phyloP scores from a whole-genome alignment of 2,797 vertebrate species.

The Allobates femoralis region DNA sequence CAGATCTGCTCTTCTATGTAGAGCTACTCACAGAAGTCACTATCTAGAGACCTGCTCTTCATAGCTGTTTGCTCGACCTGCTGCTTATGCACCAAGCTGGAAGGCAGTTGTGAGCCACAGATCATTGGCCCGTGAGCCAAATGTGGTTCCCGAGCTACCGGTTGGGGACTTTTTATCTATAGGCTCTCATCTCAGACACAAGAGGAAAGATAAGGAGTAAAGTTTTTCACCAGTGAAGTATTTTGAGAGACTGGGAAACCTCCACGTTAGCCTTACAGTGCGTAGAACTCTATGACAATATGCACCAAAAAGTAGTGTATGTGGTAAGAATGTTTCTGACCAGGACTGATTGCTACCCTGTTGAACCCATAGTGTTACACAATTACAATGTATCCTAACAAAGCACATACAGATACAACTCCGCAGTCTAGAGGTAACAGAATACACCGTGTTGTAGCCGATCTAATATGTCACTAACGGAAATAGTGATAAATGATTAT shows the following conservation, averaged over 20 bases:
- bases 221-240: not conserved
- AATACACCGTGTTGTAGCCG: not conserved
- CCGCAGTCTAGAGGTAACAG: not conserved
- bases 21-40: no score
- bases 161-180: no score
- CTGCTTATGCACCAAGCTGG: no score
- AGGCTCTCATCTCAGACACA: no score
- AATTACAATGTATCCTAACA: not conserved
- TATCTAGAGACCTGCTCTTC: no score
- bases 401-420: not conserved
- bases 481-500: constrained; percentile 3
- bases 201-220: no score
- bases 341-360: not conserved
- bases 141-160: no score
- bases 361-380: not conserved
- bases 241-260: not conserved
- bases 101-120: no score
- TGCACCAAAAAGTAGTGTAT: not conserved
- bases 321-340: not conserved
- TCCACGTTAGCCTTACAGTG: not conserved
- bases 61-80: no score
- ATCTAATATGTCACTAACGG: not conserved
- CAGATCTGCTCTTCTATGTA: no score
- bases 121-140: no score
- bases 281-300: not conserved